phyloP scores from a whole-genome alignment of 1,140 invertebrate species.

The Camponotus vicinus region DNA sequence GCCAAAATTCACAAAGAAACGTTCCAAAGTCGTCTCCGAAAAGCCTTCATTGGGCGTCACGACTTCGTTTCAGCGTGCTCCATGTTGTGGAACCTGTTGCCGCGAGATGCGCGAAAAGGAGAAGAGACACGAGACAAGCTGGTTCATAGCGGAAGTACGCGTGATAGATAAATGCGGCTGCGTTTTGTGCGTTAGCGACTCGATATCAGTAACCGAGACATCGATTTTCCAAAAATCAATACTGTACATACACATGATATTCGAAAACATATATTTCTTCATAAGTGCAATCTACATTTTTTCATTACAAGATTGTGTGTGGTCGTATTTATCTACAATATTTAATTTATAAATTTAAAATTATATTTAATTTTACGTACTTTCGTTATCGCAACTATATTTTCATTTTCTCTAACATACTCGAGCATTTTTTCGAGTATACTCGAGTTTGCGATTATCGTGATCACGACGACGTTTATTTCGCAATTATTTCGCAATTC shows the following conservation, averaged over 20 bases:
- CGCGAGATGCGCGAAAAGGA: slow-evolving; percentile 64
- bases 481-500: slow-evolving; percentile 27
- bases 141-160: slow-evolving; percentile 81
- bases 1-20: slow-evolving; percentile 75
- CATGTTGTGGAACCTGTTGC: slow-evolving; percentile 81
- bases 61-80: slow-evolving; percentile 78
- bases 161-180: slow-evolving; percentile 81
- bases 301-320: background rate
- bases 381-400: background rate
- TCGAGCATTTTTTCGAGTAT: background rate
- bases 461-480: background rate
- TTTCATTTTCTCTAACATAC: background rate
- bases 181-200: slow-evolving; percentile 71
- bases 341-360: background rate
- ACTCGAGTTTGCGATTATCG: slow-evolving; percentile 1
- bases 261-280: background rate
- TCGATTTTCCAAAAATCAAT: slow-evolving; percentile 15
- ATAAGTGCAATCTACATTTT: background rate
- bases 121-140: slow-evolving; percentile 53
- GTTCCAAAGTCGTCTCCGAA: slow-evolving; percentile 66
- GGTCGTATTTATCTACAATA: background rate
- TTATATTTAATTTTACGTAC: background rate
- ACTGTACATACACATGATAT: background rate
- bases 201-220: slow-evolving; percentile 71
- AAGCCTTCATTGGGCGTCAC: slow-evolving; percentile 75